These are phyloP conservation scores for Agriopis aurantiaria DNA, from an alignment of 2,888 invertebrate species.

Conservation along the genomic window DNA sequence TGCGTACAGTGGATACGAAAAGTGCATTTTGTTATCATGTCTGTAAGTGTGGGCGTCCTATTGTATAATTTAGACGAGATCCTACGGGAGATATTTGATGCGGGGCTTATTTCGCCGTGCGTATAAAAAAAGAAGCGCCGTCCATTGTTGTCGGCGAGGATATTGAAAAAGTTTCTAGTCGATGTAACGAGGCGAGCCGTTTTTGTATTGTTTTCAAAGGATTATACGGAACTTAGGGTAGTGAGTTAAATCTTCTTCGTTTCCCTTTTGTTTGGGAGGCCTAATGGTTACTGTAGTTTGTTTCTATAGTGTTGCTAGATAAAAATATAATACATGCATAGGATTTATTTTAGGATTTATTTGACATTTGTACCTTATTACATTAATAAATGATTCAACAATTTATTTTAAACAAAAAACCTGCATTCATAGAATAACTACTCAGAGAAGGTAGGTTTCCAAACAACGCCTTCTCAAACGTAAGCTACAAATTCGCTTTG, in stretches of 20 bases:
- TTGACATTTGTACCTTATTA: too few relatives aligned
- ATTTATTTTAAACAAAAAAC: too few relatives aligned
- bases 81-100: constrained; percentile 66
- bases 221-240: constrained; percentile 69
- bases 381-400: too few relatives aligned
- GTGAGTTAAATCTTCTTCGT: constrained; percentile 60
- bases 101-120: constrained; percentile 63
- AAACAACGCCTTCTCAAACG: too few relatives aligned
- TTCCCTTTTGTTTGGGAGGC: constrained; percentile 57
- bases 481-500: too few relatives aligned
- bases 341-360: too few relatives aligned
- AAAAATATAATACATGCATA: not conserved
- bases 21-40: constrained; percentile 69
- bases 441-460: too few relatives aligned
- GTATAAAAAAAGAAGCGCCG: constrained; percentile 62
- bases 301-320: constrained; percentile 14
- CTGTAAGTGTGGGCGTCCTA: constrained; percentile 49
- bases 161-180: constrained; percentile 79
- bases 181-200: constrained; percentile 59
- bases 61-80: constrained; percentile 57
- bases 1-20: constrained; percentile 69
- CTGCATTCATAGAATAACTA: too few relatives aligned
- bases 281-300: constrained; percentile 12
- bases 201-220: constrained; percentile 74
- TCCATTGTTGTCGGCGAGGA: constrained; percentile 72